Percentiles rank a stretch among this genome's conserved stretches.
These are phyloP conservation scores for Drosophila subobscura DNA, from an alignment of 1,140 invertebrate species.

Conservation along the genomic window DNA sequence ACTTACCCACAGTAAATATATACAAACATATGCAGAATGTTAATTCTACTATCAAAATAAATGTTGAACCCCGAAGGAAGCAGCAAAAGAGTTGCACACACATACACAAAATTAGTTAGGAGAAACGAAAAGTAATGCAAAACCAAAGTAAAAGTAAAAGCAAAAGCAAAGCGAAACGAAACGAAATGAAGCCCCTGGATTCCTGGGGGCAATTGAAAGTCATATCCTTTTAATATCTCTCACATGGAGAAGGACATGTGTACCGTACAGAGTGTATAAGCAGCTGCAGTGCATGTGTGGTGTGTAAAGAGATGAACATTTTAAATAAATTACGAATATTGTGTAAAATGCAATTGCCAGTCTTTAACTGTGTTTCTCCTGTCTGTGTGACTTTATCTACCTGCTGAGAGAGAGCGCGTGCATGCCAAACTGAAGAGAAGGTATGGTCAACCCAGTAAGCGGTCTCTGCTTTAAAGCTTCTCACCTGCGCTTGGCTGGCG, in stretches of 20 bases:
- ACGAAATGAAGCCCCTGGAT: slow-evolving; percentile 3
- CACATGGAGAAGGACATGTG: slow-evolving; percentile 12
- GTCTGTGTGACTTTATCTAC: slow-evolving; percentile 1
- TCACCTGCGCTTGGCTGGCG: no score
- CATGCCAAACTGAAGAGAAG: no score
- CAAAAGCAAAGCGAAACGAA: slow-evolving; percentile 23
- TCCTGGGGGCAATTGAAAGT: slow-evolving; percentile 9
- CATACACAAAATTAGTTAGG: slow-evolving; percentile 46
- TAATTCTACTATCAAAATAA: slow-evolving; percentile 45
- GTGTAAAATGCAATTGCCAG: slow-evolving; percentile 44
- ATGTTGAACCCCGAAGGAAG: slow-evolving; percentile 18
- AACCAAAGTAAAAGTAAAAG: slow-evolving; percentile 4
- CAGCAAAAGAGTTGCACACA: slow-evolving; percentile 32
- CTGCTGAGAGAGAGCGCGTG: no score
- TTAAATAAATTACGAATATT: slow-evolving; percentile 54
- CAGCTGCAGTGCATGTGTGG: slow-evolving; percentile 51
- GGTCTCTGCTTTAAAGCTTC: no score
- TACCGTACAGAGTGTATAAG: slow-evolving; percentile 35
- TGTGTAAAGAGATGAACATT: slow-evolving; percentile 52
- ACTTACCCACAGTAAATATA: slow-evolving; percentile 40
- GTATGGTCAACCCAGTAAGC: no score
- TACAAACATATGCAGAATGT: slow-evolving; percentile 30
- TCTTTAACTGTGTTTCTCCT: slow-evolving; percentile 19
- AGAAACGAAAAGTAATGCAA: background rate
- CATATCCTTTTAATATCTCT: slow-evolving; percentile 35